Evolutionary conservation across 2,113 vertebrate species (phyloP).

Genomic region (Jaculus jaculus): DNA sequence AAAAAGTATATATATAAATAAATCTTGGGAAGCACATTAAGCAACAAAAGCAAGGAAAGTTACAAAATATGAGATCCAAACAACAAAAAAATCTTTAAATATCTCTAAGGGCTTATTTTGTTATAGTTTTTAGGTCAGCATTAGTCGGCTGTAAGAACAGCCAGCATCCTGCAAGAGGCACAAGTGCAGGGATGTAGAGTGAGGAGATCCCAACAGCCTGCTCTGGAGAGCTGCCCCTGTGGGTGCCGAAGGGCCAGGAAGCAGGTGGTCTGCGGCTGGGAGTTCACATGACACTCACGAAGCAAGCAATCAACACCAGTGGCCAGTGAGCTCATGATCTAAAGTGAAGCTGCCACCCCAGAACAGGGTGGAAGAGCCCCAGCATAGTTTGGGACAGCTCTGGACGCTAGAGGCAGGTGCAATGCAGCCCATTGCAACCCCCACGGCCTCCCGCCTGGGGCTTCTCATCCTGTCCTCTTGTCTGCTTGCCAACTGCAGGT

Average conservation of each 20-base stretch:
- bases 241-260: slow-evolving; percentile 26
- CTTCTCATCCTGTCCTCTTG: slow-evolving; percentile 66
- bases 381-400: background rate
- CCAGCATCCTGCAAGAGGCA: slow-evolving; percentile 37
- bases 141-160: slow-evolving; percentile 66
- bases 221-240: background rate
- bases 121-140: slow-evolving; percentile 52
- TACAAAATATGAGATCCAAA: slow-evolving; percentile 58
- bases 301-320: slow-evolving; percentile 54
- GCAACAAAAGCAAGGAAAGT: slow-evolving; percentile 57
- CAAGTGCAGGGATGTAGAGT: slow-evolving; percentile 62
- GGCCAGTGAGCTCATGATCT: slow-evolving; percentile 52
- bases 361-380: slow-evolving; percentile 12
- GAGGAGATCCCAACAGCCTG: background rate
- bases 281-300: slow-evolving; percentile 34
- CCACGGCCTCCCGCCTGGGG: background rate
- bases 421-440: background rate
- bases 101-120: slow-evolving; percentile 65
- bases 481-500: slow-evolving; percentile 85
- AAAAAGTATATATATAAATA: slow-evolving; percentile 67
- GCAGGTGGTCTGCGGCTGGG: slow-evolving; percentile 74
- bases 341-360: background rate
- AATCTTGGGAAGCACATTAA: slow-evolving; percentile 54
- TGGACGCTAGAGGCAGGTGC: background rate
- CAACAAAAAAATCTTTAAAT: slow-evolving; percentile 51